These are phyloP conservation scores for Balaeniceps rex DNA, from an alignment of 2,113 vertebrate genomes.

Conservation along the genomic window DNA sequence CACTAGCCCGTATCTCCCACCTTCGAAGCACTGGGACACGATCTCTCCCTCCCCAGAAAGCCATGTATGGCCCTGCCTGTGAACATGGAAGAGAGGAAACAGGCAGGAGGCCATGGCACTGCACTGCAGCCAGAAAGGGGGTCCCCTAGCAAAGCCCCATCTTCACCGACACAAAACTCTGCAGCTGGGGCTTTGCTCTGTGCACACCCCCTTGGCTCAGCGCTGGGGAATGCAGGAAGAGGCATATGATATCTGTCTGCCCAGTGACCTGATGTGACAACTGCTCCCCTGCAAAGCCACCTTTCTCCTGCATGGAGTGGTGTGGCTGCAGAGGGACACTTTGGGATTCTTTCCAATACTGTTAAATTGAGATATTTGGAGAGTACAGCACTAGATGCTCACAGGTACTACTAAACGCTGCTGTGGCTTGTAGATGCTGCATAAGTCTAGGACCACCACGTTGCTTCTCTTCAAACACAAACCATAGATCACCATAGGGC, in stretches of 20 bases:
- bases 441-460: accelerated
- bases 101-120: not conserved
- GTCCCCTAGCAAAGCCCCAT: not conserved
- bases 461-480: not conserved
- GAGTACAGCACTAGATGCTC: not conserved
- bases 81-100: not conserved
- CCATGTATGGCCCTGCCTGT: not conserved
- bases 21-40: accelerated
- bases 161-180: not conserved
- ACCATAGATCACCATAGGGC: not conserved
- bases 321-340: not conserved
- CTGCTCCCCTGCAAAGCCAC: not conserved
- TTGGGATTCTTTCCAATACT: not conserved
- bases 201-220: not conserved
- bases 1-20: not conserved
- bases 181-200: not conserved
- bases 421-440: not conserved
- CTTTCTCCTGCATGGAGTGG: not conserved
- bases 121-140: not conserved
- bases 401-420: not conserved
- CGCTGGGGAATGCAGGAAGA: not conserved
- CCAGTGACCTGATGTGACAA: not conserved
- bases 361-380: not conserved
- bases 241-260: accelerated
- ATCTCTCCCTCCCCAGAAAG: not conserved